Evolutionary conservation across 2,113 vertebrate genomes (phyloP), one percentile per base, ranked within the genome.

Genomic region (Ameiurus melas): DNA sequence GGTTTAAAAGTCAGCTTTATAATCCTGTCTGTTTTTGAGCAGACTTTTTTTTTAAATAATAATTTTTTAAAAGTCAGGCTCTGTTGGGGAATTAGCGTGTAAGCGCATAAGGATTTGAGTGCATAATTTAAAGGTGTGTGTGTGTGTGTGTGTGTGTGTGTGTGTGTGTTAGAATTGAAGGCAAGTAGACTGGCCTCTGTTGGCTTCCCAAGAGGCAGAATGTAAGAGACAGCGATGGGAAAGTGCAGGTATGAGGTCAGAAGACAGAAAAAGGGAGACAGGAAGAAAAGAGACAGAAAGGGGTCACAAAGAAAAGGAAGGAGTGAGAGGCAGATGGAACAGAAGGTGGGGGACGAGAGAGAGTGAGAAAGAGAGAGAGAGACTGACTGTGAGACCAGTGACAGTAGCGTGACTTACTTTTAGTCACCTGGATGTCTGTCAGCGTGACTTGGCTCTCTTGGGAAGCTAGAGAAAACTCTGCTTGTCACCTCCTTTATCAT

Each of bases 401-500:
- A 82, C 57, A 25, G 87, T 84, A 81, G 83, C 55, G 57, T 90
- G 83, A 88, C 89, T 88, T 77, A 62, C 82, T 84, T 83, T 62
- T 88, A 58, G 87, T 78, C 87, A 78, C 70, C 87, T 83, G 86
- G 55, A 78, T 73, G 70, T 88, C 86, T 90, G 91, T 90, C 53
- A 0, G 90, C 80, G 88, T 90, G 84, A 57, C 89, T 62, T 89
- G 60, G 87, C 43, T 88, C 3, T 91, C 91, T 90, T 75, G 87
- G 92, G 88, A 75, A 79, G 89, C 90, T 39, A 89, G 89, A 90
- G 93, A 92, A 92, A 81, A 92, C 73, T 87, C 90, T 91, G 91
- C 88, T 90, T 95, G 93, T 93, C 94, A 93, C 92, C 89, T 90
- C 88, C 90, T 85, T 36, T 90, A 90, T 85, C 92, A 91, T 94